A percentile compares a stretch with the other conserved stretches of the same genome.
Conservation (phyloP, 1,140 invertebrate species). For the Andricus grossulariae region DNA sequence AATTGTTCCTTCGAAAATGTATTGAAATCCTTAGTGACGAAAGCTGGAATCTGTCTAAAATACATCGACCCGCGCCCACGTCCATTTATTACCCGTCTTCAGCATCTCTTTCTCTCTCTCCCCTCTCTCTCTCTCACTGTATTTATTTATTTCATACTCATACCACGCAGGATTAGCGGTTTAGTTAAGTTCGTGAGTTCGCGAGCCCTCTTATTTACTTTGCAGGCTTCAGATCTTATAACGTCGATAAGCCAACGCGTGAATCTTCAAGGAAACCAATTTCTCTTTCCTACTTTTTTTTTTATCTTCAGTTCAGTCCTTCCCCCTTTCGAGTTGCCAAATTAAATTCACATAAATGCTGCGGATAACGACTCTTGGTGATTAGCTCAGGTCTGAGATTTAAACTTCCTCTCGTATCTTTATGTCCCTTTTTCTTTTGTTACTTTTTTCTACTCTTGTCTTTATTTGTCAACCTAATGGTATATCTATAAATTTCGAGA, state of each 20-base stretch:
- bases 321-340: background rate
- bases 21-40: constrained; percentile 53
- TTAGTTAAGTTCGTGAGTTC: constrained; percentile 67
- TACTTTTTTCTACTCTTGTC: background rate
- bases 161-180: constrained; percentile 61
- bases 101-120: constrained; percentile 42
- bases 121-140: constrained; percentile 13
- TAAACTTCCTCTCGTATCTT: background rate
- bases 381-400: background rate
- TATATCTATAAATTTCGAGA: background rate
- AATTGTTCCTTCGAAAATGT: background rate
- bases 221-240: constrained; percentile 65
- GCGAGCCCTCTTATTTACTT: constrained; percentile 69
- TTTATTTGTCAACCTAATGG: background rate
- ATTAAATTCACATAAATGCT: constrained; percentile 29
- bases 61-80: constrained; percentile 68
- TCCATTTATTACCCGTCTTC: constrained; percentile 64
- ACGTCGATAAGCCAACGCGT: constrained; percentile 63
- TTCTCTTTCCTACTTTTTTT: background rate
- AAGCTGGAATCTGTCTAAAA: constrained; percentile 67
- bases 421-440: background rate
- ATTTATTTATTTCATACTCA: constrained; percentile 30
- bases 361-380: constrained; percentile 1
- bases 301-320: background rate
- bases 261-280: constrained; percentile 9